Base-by-base conservation (phyloP, 2,888 invertebrate species). In the Eupsilia transversa region DNA sequence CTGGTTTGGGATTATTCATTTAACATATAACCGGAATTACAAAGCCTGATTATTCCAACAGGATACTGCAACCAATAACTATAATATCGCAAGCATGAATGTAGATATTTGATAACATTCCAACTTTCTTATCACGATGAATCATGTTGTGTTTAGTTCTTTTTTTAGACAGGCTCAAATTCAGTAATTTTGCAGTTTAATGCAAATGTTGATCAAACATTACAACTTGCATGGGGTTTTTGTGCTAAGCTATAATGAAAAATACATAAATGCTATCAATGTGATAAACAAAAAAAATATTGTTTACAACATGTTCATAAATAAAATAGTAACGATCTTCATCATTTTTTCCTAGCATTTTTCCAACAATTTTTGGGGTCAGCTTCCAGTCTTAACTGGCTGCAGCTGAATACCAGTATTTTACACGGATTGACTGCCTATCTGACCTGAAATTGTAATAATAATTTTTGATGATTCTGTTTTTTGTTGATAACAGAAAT, bases 51-150 rank as follows among this genome's bases (percentile, higher is more conserved):
- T 41, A 43, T 59, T 14, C 49, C 52, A 66, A 78, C 66, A 79
- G 80, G 66, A 78, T 74, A 74, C 74, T 52, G 56, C 30, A 56
- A 35, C 59, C n/a, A 73, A 60, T 54, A 60, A 60, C 72, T 64
- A 6, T 79, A 57, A 74, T 74, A 74, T 80, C 74, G n/a, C n/a
- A 74, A 57, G 35, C 49, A 66, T 66, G 73, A 73, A 78, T 61
- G 33, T 80, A 80, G 80, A 67, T 80, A 78, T 74, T 80, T 80
- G 80, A 74, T 79, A 79, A 64, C 30, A 68, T 64, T 61, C 54
- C 17, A 66, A 65, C 27, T 79, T 73, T 73, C 79, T 79, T 78
- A 78, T 78, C 77, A 73, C 41, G 7, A 56, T 78, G 79, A 73
- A 61, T 79, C 65, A 78, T 66, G 2, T 54, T 38, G 52, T 20